Conservation (phyloP, 2,888 invertebrate genomes). For the Pteria penguin region DNA sequence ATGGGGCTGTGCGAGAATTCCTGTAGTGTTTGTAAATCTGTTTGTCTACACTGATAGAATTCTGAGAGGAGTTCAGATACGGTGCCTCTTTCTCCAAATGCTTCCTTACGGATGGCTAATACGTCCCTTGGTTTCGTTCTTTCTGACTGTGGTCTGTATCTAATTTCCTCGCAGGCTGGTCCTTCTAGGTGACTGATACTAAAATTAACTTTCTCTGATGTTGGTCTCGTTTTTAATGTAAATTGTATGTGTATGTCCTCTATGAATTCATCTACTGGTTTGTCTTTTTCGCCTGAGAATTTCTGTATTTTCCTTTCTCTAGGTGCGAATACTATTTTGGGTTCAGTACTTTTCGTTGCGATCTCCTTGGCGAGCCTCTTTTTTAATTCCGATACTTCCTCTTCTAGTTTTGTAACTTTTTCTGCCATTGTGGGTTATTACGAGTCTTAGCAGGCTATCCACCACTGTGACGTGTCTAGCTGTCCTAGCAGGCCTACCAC, state of each 20-base stretch:
- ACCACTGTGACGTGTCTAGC: no score
- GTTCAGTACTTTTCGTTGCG: neutral
- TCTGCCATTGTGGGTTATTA: neutral
- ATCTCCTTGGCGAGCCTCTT: neutral
- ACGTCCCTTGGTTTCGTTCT: constrained; percentile 1
- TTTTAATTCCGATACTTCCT: constrained; percentile 4
- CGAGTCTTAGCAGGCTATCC: no score
- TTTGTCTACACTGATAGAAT: constrained; percentile 6
- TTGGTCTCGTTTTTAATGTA: neutral
- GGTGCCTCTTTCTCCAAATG: constrained; percentile 8
- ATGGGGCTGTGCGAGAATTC: constrained; percentile 1
- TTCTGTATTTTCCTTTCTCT: no score
- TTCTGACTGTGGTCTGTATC: neutral
- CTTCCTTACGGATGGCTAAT: constrained; percentile 1
- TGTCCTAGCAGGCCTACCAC: no score
- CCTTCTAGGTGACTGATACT: constrained; percentile 10
- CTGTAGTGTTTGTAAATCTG: constrained; percentile 4
- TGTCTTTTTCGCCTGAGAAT: neutral
- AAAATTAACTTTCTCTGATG: constrained; percentile 11
- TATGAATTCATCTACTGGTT: constrained; percentile 9
- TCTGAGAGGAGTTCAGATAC: constrained; percentile 7
- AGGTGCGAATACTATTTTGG: neutral
- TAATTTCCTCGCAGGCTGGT: neutral
- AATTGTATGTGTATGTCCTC: constrained; percentile 3
- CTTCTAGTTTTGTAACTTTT: neutral